phyloP scores from a whole-genome alignment of 2,797 vertebrate species.

The Chloroceryle amazona region DNA sequence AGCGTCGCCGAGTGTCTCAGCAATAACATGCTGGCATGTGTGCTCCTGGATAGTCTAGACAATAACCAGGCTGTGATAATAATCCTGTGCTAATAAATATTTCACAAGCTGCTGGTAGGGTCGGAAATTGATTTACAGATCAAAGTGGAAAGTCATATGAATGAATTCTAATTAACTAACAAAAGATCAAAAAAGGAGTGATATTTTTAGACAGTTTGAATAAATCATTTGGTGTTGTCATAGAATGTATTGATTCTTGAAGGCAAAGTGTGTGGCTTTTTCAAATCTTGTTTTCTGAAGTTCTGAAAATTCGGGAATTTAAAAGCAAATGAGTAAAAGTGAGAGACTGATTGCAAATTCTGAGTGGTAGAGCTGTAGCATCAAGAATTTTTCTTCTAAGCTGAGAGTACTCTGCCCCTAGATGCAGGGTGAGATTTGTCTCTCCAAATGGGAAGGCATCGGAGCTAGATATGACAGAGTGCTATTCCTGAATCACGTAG shows the following conservation, averaged over 20 bases:
- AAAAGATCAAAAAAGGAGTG: not conserved
- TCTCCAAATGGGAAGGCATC: not conserved
- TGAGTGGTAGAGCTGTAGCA: not conserved
- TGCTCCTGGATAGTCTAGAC: not conserved
- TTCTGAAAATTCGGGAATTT: constrained; percentile 1
- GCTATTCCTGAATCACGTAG: not conserved
- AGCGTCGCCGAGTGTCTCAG: not conserved
- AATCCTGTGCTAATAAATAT: constrained; percentile 44
- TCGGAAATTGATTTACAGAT: constrained; percentile 47
- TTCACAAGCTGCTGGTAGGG: constrained; percentile 25
- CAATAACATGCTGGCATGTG: not conserved
- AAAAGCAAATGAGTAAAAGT: not conserved
- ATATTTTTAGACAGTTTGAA: not conserved
- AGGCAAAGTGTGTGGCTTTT: not conserved
- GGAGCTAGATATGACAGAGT: not conserved
- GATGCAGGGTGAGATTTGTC: not conserved
- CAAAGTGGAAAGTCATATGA: constrained; percentile 21
- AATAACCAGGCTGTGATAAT: constrained; percentile 43
- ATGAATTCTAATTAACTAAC: constrained; percentile 10
- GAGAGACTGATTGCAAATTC: not conserved
- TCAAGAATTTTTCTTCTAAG: not conserved
- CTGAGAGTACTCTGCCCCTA: not conserved
- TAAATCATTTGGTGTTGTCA: not conserved
- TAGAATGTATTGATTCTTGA: not conserved
- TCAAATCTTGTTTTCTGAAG: not conserved